Evolutionary conservation across 2,797 vertebrate species (phyloP).

Genomic region (Gallinago solitaria): DNA sequence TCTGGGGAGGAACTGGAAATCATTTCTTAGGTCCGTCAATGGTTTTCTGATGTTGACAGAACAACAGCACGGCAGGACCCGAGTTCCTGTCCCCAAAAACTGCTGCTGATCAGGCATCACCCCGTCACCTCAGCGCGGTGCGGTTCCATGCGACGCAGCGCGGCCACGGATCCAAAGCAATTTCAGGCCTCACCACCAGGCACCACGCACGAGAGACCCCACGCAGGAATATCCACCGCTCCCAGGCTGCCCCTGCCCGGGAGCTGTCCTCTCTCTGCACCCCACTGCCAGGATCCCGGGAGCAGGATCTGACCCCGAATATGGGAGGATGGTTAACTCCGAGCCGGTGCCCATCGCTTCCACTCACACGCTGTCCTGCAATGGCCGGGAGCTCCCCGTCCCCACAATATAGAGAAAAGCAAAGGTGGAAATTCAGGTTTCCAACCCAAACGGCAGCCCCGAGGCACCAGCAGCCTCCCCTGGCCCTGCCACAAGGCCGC

Average conservation of each 20-base stretch:
- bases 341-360: neutral
- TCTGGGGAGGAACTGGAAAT: neutral
- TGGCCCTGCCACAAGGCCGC: rapidly evolving
- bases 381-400: rapidly evolving
- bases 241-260: neutral
- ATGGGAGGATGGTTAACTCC: neutral
- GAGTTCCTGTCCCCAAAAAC: neutral
- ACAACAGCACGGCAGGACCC: neutral
- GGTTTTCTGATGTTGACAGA: neutral
- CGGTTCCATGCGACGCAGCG: slow-evolving; percentile 34
- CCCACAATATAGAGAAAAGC: neutral
- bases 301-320: neutral
- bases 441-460: rapidly evolving
- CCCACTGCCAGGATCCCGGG: neutral
- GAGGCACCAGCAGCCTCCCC: rapidly evolving
- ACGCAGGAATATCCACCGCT: neutral
- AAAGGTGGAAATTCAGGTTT: neutral
- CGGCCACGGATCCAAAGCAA: neutral
- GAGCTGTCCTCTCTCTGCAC: neutral
- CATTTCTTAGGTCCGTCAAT: neutral
- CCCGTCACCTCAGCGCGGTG: slow-evolving; percentile 7
- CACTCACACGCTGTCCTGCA: rapidly evolving
- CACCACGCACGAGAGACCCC: neutral
- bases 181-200: slow-evolving; percentile 3
- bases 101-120: neutral